Evolutionary conservation across 2,797 vertebrate species (phyloP), one percentile per base, ranked within the genome.

Genomic region (Halcyon badia): DNA sequence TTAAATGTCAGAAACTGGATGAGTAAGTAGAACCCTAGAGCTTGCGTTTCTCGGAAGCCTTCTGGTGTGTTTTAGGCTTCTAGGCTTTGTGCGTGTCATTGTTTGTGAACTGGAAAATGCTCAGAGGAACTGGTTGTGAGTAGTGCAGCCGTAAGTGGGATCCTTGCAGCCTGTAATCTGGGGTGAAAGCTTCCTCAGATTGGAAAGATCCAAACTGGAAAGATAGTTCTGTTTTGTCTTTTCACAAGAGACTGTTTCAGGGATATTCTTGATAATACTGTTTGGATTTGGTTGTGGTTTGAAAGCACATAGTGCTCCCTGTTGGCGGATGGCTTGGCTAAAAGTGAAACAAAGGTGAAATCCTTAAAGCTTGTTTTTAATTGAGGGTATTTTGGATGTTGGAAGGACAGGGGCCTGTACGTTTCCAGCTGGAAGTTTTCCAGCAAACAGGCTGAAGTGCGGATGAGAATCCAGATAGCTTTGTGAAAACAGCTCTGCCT

Each of bases 1-100:
- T 98, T 99, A 89, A 99, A 99, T 56, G 99, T 99, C 98, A 98
- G 99, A 69, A 99, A 99, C 96, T 99, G 99, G 99, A 99, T 99
- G 99, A 99, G 99, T 99, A 98, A 95, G 99, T 99, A 56, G 54
- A 33, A 82, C 60, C 4, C 1, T 42, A 31, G 51, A 52, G 54
- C 37, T 66, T 44, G 9, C 1, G 0, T 28, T 42, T 65, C 25
- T 21, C 4, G 16, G 70, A 37, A 66, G 35, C 65, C 77, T 77
- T 15, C 77, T 75, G 9, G 68, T 22, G 71, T 13, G 28, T 54
- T 90, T 83, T 37, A 21, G 19, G 48, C 46, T 92, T 31, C 8
- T 26, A 5, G 25, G 46, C 44, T 56, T 69, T 33, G 4, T 5
- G 46, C 2, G 2, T 25, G 17, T 61, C 83, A 4, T 21, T 6